Evolutionary conservation across 2,797 vertebrate species (phyloP).

Genomic region (Uromys caudimaculatus): DNA sequence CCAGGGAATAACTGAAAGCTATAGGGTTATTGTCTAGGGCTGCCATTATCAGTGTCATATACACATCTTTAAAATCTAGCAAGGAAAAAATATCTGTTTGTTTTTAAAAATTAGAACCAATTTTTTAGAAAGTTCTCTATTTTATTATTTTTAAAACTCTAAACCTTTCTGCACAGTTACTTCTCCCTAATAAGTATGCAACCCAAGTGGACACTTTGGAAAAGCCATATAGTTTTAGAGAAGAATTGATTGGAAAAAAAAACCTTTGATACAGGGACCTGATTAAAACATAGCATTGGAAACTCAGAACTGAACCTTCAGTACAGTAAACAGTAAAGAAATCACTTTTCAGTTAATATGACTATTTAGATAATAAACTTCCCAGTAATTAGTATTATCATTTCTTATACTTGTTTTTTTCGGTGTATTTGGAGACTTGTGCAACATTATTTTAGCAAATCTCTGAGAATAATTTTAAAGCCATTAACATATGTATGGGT

Average conservation of each 20-base stretch:
- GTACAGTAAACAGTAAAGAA: neutral
- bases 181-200: neutral
- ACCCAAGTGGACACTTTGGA: neutral
- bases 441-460: constrained; percentile 12
- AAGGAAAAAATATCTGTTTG: neutral
- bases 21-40: neutral
- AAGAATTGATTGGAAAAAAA: neutral
- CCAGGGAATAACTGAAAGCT: neutral
- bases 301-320: neutral
- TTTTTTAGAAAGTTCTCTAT: neutral
- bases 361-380: constrained; percentile 34
- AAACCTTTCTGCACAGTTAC: neutral
- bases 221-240: neutral
- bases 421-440: constrained; percentile 20
- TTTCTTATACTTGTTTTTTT: neutral
- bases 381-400: neutral
- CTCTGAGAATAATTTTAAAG: constrained; percentile 33
- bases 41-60: fast-evolving
- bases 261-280: neutral
- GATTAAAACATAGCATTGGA: neutral
- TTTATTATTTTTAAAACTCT: neutral
- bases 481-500: neutral
- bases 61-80: neutral
- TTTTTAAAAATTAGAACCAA: constrained; percentile 46
- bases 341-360: neutral